A percentile compares a stretch with the other conserved stretches of the same genome.
phyloP scores from a whole-genome alignment of 2,888 invertebrate genomes.

The Gandaritis pyraliata region DNA sequence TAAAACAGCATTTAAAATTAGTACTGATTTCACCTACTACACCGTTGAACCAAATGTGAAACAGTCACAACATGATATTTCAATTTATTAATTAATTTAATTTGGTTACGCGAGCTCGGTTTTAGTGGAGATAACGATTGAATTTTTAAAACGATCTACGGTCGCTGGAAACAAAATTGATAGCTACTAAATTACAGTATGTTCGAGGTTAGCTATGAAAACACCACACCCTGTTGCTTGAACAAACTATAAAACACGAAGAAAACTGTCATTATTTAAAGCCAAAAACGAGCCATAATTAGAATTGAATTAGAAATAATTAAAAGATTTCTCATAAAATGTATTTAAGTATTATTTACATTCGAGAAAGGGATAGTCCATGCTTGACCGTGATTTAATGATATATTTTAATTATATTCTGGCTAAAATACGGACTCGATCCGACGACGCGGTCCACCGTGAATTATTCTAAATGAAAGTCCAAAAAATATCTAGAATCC shows the following conservation, averaged over 20 bases:
- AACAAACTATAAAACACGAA: neutral
- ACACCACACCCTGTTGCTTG: neutral
- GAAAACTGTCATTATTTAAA: neutral
- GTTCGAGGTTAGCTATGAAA: neutral
- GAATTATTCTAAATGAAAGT: neutral
- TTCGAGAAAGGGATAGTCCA: conserved; percentile 7
- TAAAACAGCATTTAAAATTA: neutral
- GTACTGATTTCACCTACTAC: neutral
- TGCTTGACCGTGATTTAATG: neutral
- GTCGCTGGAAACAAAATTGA: neutral
- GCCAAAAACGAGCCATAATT: neutral
- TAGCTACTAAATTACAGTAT: neutral
- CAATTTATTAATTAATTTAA: conserved; percentile 11
- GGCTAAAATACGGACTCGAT: too few relatives aligned
- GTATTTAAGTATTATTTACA: neutral
- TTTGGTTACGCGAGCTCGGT: conserved; percentile 8
- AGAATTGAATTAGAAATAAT: neutral
- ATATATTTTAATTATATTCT: neutral
- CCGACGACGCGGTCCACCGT: conserved; percentile 2
- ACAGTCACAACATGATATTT: conserved; percentile 18
- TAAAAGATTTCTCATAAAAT: neutral
- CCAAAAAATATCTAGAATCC: conserved; percentile 7
- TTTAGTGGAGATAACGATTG: conserved; percentile 13
- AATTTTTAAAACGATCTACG: conserved; percentile 6
- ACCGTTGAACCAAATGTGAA: conserved; percentile 3